Evolutionary conservation across 2,888 invertebrate species (phyloP).

Genomic region (Electrophaes corylata): DNA sequence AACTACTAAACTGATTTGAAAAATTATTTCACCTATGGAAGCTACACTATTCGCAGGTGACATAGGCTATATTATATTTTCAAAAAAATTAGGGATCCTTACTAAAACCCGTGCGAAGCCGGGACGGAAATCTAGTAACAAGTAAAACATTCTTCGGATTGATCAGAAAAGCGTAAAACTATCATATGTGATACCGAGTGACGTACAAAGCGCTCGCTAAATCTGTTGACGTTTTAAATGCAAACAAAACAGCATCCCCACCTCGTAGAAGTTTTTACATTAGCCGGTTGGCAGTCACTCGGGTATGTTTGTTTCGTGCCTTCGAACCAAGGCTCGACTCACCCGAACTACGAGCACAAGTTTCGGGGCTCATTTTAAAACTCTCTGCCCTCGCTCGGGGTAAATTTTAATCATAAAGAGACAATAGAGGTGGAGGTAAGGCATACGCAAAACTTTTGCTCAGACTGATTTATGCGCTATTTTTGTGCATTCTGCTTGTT

Average conservation of each 20-base stretch:
- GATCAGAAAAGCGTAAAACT: not conserved
- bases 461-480: conserved; percentile 61
- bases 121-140: no score
- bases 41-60: no score
- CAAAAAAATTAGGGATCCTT: no score
- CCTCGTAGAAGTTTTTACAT: conserved; percentile 75
- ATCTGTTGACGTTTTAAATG: conserved; percentile 67
- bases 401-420: conserved; percentile 78
- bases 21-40: no score
- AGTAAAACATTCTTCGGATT: no score
- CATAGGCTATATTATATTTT: no score
- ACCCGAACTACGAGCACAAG: conserved; percentile 65
- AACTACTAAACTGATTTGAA: no score
- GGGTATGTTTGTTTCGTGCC: conserved; percentile 73
- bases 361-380: conserved; percentile 76
- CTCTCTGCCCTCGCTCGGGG: conserved; percentile 57
- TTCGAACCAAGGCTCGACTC: conserved; percentile 57
- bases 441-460: conserved; percentile 61
- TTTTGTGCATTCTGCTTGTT: conserved; percentile 42
- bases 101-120: no score
- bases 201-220: conserved; percentile 46
- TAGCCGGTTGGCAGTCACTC: conserved; percentile 57
- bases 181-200: no score
- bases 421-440: conserved; percentile 70
- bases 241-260: conserved; percentile 66